Evolutionary conservation across 2,888 invertebrate genomes (phyloP).

Genomic region (Chrysolina haemoptera): DNA sequence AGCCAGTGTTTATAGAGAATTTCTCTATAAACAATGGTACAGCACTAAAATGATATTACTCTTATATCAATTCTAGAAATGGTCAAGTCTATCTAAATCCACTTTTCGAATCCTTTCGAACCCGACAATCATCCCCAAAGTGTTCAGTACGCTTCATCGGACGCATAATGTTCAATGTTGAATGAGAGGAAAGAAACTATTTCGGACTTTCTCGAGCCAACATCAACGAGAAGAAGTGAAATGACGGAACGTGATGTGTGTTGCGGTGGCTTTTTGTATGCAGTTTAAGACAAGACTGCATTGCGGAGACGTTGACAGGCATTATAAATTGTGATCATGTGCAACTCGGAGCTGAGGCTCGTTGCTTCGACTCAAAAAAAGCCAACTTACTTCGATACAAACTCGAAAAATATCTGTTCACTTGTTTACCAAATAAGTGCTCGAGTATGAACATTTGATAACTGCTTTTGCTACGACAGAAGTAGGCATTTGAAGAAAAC

Average conservation of each 20-base stretch:
- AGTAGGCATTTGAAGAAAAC: background rate
- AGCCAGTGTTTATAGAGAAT: no score
- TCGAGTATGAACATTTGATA: constrained; percentile 16
- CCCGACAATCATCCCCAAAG: background rate
- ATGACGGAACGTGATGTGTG: constrained; percentile 36
- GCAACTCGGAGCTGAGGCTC: constrained; percentile 51
- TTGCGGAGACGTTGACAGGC: constrained; percentile 58
- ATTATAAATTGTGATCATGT: constrained; percentile 65
- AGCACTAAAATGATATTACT: no score
- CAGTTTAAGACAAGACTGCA: constrained; percentile 50
- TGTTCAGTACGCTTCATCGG: background rate
- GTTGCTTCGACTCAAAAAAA: constrained; percentile 31
- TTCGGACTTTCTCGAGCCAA: constrained; percentile 14
- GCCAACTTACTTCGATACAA: constrained; percentile 37
- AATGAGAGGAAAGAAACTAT: constrained; percentile 26
- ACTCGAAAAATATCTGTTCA: constrained; percentile 40
- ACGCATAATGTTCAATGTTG: constrained; percentile 15
- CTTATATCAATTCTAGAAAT: no score
- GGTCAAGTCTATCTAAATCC: no score
- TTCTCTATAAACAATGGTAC: no score
- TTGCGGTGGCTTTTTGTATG: constrained; percentile 40
- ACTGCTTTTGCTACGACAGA: background rate
- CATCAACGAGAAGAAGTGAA: constrained; percentile 30
- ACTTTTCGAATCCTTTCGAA: no score
- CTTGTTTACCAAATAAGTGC: constrained; percentile 29